Evolutionary conservation across 2,797 vertebrate species (phyloP).

Genomic region (Lepilemur septentrionalis): DNA sequence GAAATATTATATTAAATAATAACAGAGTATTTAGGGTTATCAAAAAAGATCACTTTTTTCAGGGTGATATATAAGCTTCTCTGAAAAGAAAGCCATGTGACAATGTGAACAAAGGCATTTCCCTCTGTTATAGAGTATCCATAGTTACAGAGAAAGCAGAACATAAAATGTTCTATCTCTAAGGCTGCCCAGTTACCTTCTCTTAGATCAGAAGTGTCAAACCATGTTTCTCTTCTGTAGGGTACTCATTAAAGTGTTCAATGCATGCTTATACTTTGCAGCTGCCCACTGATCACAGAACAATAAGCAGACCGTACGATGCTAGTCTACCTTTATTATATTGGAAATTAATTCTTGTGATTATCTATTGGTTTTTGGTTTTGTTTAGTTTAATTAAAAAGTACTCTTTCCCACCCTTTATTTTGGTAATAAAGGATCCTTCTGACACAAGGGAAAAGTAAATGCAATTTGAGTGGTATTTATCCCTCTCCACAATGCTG

Average conservation of each 20-base stretch:
- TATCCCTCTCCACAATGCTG: neutral
- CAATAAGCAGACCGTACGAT: no score
- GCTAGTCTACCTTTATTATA: neutral
- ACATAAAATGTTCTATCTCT: neutral
- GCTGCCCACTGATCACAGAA: neutral
- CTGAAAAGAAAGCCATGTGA: neutral
- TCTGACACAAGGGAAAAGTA: neutral
- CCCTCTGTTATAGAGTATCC: neutral
- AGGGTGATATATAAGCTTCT: neutral
- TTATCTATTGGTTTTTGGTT: neutral
- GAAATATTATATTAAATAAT: neutral
- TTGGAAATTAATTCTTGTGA: neutral
- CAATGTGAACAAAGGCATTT: neutral
- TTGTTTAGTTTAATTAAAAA: neutral
- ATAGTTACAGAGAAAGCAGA: neutral
- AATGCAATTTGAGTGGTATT: neutral
- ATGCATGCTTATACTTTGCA: neutral
- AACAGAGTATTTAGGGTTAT: neutral
- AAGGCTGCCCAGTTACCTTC: neutral
- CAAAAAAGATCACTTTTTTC: neutral
- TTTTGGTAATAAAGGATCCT: neutral
- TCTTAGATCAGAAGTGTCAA: neutral
- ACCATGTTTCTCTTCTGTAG: neutral
- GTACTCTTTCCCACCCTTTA: neutral
- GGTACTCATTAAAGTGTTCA: neutral